A percentile compares a stretch with the other conserved stretches of the same genome.
These are phyloP conservation scores for Elymnias hypermnestra DNA, from an alignment of 1,140 invertebrate species.

Conservation along the genomic window DNA sequence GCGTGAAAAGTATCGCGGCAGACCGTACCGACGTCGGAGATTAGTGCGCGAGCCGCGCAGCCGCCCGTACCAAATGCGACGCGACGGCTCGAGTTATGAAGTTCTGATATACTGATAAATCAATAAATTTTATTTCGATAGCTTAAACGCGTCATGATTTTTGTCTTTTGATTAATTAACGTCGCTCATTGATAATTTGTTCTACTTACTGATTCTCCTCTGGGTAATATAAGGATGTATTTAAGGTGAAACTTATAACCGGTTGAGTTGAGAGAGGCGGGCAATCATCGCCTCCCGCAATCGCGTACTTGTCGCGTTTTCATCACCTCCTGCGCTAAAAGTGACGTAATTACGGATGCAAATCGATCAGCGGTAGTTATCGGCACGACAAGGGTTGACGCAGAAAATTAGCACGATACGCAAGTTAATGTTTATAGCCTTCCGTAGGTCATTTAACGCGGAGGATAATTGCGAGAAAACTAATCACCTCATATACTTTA, in stretches of 20 bases:
- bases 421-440: constrained; percentile 59
- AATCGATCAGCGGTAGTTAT: constrained; percentile 69
- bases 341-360: constrained; percentile 73
- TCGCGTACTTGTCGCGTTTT: constrained; percentile 68
- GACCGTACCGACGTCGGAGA: constrained; percentile 51
- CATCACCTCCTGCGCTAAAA: constrained; percentile 67
- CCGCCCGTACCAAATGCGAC: constrained; percentile 45
- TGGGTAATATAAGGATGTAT: constrained; percentile 11
- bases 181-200: constrained; percentile 1
- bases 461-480: constrained; percentile 37
- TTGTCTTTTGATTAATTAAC: constrained; percentile 36
- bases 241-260: constrained; percentile 48
- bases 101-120: constrained; percentile 66
- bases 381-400: constrained; percentile 55
- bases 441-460: constrained; percentile 51
- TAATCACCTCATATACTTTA: constrained; percentile 7
- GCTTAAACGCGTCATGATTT: constrained; percentile 35
- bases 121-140: constrained; percentile 63
- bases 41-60: constrained; percentile 48
- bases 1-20: constrained; percentile 37
- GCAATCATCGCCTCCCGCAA: constrained; percentile 43
- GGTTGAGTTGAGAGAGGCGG: constrained; percentile 55
- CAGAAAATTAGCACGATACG: constrained; percentile 61
- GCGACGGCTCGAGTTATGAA: constrained; percentile 62
- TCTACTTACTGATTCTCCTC: too few relatives aligned